Evolutionary conservation across 2,797 vertebrate genomes (phyloP).

Genomic region (Uromys caudimaculatus): DNA sequence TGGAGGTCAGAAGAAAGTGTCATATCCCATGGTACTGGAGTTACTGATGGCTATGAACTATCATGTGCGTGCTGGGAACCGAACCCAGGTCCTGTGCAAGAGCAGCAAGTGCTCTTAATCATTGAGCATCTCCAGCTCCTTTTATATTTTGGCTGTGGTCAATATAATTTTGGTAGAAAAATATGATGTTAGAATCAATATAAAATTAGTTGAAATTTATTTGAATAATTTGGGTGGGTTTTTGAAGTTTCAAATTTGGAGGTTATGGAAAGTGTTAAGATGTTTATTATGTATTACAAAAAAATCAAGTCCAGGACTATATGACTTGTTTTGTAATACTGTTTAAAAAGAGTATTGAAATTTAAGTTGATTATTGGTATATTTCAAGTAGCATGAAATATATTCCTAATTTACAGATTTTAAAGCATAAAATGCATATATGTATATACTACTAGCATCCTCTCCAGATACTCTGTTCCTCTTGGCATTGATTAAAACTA

Average conservation of each 20-base stretch:
- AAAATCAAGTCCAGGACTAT: constrained; percentile 13
- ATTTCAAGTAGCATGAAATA: not conserved
- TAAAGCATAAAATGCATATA: not conserved
- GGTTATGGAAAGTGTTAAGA: constrained; percentile 36
- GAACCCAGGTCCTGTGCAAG: not conserved
- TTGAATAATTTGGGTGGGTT: not conserved
- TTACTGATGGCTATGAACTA: not conserved
- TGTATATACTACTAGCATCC: not conserved
- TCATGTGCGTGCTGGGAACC: not conserved
- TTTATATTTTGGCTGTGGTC: not conserved
- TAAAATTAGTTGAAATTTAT: constrained; percentile 27
- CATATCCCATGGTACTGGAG: not conserved
- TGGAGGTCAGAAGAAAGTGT: not conserved
- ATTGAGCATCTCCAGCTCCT: not conserved
- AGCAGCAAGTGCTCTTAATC: not conserved
- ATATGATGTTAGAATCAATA: constrained; percentile 14
- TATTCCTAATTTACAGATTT: constrained; percentile 1
- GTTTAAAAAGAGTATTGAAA: constrained; percentile 57
- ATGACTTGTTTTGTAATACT: not conserved
- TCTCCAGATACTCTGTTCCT: not conserved
- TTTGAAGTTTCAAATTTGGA: not conserved
- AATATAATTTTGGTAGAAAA: not conserved
- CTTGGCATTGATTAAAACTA: not conserved
- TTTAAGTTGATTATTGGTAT: not conserved
- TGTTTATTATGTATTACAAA: constrained; percentile 33